These are phyloP conservation scores for Plagiodera versicolora DNA, from an alignment of 2,888 invertebrate species.

Conservation along the genomic window DNA sequence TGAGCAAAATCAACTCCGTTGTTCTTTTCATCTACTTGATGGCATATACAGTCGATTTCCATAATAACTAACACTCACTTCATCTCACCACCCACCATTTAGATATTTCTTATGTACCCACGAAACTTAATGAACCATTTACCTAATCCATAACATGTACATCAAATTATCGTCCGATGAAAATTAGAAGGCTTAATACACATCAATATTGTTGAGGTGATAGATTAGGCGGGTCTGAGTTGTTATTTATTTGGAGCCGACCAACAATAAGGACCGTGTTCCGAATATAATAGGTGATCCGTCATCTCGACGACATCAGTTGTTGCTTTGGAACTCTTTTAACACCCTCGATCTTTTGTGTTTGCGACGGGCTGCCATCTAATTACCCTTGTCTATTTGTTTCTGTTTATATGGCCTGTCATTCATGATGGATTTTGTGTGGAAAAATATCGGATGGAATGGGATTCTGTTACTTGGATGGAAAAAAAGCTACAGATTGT, in stretches of 20 bases:
- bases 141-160: background rate
- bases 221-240: conserved; percentile 44
- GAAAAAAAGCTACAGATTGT: too few relatives aligned
- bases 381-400: conserved; percentile 6
- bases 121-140: background rate
- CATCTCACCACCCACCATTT: too few relatives aligned
- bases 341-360: conserved; percentile 20
- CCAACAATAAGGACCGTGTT: conserved; percentile 42
- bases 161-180: background rate
- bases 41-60: too few relatives aligned
- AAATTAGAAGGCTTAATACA: background rate
- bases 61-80: too few relatives aligned
- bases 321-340: conserved; percentile 36
- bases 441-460: background rate
- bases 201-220: conserved; percentile 48
- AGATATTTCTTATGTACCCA: too few relatives aligned
- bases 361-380: conserved; percentile 6
- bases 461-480: background rate
- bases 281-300: conserved; percentile 50
- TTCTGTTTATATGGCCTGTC: background rate
- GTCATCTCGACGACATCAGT: conserved; percentile 48
- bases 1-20: too few relatives aligned
- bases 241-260: conserved; percentile 37
- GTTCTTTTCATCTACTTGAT: too few relatives aligned
- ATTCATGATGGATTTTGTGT: background rate